These are phyloP conservation scores for Troides helena DNA, from an alignment of 2,888 invertebrate species.

Conservation along the genomic window DNA sequence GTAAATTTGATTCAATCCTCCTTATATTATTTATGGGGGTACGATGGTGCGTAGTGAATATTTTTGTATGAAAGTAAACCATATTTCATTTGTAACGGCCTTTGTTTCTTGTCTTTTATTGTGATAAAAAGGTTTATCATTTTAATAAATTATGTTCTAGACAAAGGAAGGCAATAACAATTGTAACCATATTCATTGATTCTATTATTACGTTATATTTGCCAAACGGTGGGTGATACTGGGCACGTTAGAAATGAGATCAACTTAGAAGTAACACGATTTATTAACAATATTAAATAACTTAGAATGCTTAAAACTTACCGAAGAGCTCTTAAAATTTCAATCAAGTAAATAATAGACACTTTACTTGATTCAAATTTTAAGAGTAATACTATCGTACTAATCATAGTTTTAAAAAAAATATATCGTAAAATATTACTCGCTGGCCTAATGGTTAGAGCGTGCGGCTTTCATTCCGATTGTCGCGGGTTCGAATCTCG, in stretches of 20 bases:
- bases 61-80: slow-evolving; percentile 16
- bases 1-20: slow-evolving; percentile 15
- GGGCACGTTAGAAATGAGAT: not conserved
- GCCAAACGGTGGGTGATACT: not conserved
- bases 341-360: too few species aligned
- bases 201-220: not conserved
- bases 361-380: too few species aligned
- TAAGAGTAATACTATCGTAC: too few species aligned
- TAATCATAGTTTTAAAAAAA: too few species aligned
- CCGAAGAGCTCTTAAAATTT: too few species aligned
- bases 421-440: too few species aligned
- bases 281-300: too few species aligned
- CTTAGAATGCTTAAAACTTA: too few species aligned
- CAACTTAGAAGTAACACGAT: too few species aligned
- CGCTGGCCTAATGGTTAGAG: too few species aligned
- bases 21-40: slow-evolving; percentile 16
- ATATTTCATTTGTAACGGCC: slow-evolving; percentile 25
- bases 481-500: too few species aligned
- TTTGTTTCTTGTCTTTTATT: slow-evolving; percentile 18
- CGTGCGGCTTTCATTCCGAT: too few species aligned
- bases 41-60: slow-evolving; percentile 13
- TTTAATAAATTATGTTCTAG: slow-evolving; percentile 15
- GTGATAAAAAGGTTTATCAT: slow-evolving; percentile 14
- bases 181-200: not conserved
- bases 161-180: slow-evolving; percentile 6